phyloP scores from a whole-genome alignment of 2,113 vertebrate species.

The Ictalurus furcatus region DNA sequence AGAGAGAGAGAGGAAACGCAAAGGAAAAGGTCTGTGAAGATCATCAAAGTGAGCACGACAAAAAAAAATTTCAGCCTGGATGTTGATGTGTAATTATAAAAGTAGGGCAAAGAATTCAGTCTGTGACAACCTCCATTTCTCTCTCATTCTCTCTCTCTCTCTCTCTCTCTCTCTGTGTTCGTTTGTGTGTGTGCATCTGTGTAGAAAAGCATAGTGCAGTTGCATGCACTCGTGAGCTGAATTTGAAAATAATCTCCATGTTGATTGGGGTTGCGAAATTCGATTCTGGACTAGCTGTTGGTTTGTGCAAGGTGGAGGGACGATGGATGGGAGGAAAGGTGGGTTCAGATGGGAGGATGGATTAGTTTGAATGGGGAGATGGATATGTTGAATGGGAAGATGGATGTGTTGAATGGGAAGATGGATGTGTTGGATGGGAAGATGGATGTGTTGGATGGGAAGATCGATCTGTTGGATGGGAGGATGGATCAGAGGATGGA shows the following conservation, averaged over 20 bases:
- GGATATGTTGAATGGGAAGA: background rate
- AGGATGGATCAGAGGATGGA: background rate
- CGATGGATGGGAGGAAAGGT: background rate
- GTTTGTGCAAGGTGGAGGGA: background rate
- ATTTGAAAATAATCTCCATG: slow-evolving; percentile 32
- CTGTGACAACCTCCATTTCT: slow-evolving; percentile 22
- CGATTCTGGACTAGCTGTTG: slow-evolving; percentile 6
- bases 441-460: background rate
- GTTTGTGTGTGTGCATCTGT: background rate
- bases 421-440: background rate
- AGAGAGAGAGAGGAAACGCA: background rate
- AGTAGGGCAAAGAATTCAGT: slow-evolving; percentile 49
- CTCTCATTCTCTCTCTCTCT: background rate
- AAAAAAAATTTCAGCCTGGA: slow-evolving; percentile 26
- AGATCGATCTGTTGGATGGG: background rate
- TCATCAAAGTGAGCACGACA: slow-evolving; percentile 34
- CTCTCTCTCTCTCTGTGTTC: background rate
- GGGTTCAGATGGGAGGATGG: background rate
- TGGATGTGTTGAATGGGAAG: background rate
- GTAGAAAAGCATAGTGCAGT: background rate
- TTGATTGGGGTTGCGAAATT: background rate
- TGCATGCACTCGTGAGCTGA: slow-evolving; percentile 32
- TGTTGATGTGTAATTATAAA: slow-evolving; percentile 48
- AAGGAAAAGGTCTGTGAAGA: slow-evolving; percentile 4
- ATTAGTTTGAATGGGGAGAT: background rate